Evolutionary conservation across 2,797 vertebrate genomes (phyloP).

Genomic region (Melanitta fusca): DNA sequence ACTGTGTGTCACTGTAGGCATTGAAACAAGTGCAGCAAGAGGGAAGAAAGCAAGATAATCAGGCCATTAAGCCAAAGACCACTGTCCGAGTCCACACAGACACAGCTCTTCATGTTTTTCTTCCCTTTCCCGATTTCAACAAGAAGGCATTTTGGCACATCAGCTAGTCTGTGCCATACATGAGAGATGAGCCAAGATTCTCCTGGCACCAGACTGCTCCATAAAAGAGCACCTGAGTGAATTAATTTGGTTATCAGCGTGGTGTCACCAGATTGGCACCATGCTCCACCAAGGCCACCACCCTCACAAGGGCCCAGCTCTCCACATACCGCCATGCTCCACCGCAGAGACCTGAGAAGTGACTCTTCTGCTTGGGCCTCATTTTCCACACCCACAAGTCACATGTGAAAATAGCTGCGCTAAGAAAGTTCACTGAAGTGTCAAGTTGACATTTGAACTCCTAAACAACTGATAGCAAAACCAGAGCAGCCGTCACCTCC

Average conservation of each 20-base stretch:
- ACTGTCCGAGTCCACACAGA: neutral
- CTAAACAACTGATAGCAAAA: neutral
- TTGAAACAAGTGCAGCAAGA: constrained; percentile 8
- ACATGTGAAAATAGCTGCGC: neutral
- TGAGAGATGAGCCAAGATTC: neutral
- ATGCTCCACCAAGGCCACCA: neutral
- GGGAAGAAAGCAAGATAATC: neutral
- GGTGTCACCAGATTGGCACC: accelerated
- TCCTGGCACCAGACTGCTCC: neutral
- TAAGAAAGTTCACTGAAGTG: neutral
- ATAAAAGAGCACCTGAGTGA: accelerated
- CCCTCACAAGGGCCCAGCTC: accelerated
- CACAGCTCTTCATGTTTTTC: neutral
- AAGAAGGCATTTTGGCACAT: accelerated
- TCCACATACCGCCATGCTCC: neutral
- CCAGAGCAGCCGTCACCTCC: neutral
- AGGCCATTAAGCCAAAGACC: neutral
- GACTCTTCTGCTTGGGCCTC: neutral
- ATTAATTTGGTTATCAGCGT: accelerated
- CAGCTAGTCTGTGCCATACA: accelerated
- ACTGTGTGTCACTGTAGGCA: constrained; percentile 75
- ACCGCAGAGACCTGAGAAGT: neutral
- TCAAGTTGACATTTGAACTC: neutral
- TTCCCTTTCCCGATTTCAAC: neutral
- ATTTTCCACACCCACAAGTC: accelerated